Evolutionary conservation across 30 jellyfish, hydroid and myxozoan genomes (phyloP), one percentile per base, ranked within the genome.

Genomic region (Chironex yamaguchii): DNA sequence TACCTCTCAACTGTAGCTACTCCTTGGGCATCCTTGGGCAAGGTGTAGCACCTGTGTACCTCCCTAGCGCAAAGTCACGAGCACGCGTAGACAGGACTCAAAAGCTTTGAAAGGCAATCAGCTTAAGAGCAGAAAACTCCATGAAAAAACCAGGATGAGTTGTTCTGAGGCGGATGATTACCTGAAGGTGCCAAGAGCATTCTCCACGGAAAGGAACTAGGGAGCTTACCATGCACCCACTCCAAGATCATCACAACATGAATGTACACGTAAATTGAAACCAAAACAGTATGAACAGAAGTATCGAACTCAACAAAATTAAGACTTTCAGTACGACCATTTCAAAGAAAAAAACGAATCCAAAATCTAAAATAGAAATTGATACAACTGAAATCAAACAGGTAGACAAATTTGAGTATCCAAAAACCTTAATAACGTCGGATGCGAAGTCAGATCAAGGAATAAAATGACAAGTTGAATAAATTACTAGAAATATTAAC

Each of bases 171-270:
- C 58, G 58, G 58, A 42, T 42, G 58, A 42, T 42, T 42, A 42
- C 58, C 58, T 42, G 9, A 42, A 42, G 58, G 58, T 42, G 58
- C 58, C 58, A 42, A 42, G 13, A 17, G 17, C 83, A 69, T 69
- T 69, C 83, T 69, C 83, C 68, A 50, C 34, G 67, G 83, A 29
- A 69, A 69, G 67, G n/a, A 50, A 72, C 73, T 49, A 64, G 86
- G 79, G 86, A 72, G 36, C 86, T 42, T 72, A 72, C 81, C 86
- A 72, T 36, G 86, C 49, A 72, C 33, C 49, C 73, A 33, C 86
- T 72, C 79, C 73, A 49, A 72, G 86, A 72, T 4, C 81, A 72
- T 72, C 73, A 49, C 86, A 72, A 72, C 86, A 72, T 72, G 86
- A 35, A 33, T 36, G 86, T 34, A 72, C 86, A 72, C 11, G 24